Percentiles rank a stretch among this genome's conserved stretches.
Evolutionary conservation across 2,113 vertebrate genomes (phyloP).

Genomic region (Lagopus muta): DNA sequence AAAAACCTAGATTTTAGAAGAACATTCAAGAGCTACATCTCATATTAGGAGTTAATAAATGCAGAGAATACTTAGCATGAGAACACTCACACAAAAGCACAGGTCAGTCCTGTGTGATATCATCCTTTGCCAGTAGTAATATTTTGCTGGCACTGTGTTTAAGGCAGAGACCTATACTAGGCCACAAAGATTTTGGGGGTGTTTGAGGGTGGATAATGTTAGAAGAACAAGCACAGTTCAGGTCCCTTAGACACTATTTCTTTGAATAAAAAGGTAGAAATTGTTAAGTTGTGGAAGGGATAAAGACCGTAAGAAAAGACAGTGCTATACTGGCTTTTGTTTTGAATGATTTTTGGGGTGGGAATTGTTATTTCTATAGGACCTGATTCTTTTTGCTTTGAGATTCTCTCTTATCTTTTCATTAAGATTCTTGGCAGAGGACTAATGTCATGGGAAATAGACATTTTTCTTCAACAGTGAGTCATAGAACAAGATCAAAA

Average conservation of each 20-base stretch:
- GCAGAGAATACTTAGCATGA: not conserved
- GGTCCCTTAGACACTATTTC: not conserved
- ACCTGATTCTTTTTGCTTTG: not conserved
- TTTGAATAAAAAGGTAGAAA: not conserved
- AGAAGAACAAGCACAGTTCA: not conserved
- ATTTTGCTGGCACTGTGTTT: not conserved
- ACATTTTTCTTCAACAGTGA: not conserved
- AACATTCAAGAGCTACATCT: not conserved
- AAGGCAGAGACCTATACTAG: not conserved
- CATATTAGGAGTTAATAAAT: not conserved
- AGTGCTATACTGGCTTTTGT: not conserved
- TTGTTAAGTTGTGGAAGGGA: not conserved
- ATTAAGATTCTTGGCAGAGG: not conserved
- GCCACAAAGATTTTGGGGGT: not conserved
- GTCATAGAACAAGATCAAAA: not conserved
- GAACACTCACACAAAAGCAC: not conserved
- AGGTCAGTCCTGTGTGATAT: not conserved
- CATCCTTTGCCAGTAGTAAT: not conserved
- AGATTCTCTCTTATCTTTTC: not conserved
- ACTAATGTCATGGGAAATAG: not conserved
- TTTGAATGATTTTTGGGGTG: not conserved
- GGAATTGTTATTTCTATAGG: not conserved
- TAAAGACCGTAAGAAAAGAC: not conserved
- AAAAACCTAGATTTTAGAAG: not conserved
- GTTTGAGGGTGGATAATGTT: not conserved